Percentiles rank a stretch among this genome's conserved stretches.
phyloP scores from a whole-genome alignment of 2,888 invertebrate species.

The Brachynemurus nebulosus region DNA sequence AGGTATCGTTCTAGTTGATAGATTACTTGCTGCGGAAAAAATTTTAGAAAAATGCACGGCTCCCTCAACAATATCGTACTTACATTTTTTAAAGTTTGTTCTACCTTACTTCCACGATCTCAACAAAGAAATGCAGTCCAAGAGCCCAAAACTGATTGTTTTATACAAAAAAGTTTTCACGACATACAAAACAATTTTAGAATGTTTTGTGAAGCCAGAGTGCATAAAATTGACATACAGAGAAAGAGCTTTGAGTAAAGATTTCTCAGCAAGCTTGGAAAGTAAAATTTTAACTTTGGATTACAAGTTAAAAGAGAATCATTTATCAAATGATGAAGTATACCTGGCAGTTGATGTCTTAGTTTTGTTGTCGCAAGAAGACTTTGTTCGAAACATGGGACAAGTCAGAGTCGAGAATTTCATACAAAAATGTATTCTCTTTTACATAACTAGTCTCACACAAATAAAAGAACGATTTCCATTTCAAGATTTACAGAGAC shows the following conservation, averaged over 20 bases:
- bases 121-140: conserved; percentile 16
- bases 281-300: no score
- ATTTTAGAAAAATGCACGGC: conserved; percentile 5
- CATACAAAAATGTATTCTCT: no score
- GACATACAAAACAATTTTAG: conserved; percentile 12
- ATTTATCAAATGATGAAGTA: no score
- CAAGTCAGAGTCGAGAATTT: no score
- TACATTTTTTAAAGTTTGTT: conserved; percentile 15
- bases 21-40: conserved; percentile 1
- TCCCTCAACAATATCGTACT: conserved; percentile 5
- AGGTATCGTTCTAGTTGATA: conserved; percentile 5
- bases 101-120: conserved; percentile 14
- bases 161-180: conserved; percentile 12
- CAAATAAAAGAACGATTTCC: no score
- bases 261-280: no score
- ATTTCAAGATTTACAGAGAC: not conserved
- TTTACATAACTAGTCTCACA: no score
- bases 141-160: conserved; percentile 15
- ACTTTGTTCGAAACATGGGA: no score
- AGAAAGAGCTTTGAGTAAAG: conserved; percentile 6
- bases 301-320: no score
- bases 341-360: no score
- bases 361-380: no score
- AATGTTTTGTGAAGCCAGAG: conserved; percentile 12
- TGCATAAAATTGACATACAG: conserved; percentile 6